Conservation (phyloP, 2,888 invertebrate species). For the Drosophila peninsularis region DNA sequence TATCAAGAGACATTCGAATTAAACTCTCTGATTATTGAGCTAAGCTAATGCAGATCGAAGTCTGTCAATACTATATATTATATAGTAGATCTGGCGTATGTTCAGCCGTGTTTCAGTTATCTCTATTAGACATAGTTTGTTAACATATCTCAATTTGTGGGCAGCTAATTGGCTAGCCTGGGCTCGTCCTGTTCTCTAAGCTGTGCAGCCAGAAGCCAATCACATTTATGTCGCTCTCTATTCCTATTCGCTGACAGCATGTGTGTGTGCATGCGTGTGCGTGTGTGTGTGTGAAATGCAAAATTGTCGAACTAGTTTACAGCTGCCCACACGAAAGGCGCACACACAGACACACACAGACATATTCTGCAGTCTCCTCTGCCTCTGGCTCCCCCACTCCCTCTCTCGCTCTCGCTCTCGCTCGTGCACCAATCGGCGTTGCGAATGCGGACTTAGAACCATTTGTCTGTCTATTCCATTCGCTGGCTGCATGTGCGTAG, state of each 20-base stretch:
- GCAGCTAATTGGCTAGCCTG: slow-evolving; percentile 12
- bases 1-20: background rate
- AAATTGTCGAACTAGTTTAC: slow-evolving; percentile 11
- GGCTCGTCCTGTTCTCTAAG: slow-evolving; percentile 5
- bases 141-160: background rate
- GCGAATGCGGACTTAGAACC: slow-evolving; percentile 68
- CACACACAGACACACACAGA: background rate
- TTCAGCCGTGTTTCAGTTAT: background rate
- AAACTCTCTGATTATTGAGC: background rate
- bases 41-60: background rate
- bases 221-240: slow-evolving; percentile 43
- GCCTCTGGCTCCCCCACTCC: background rate
- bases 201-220: slow-evolving; percentile 34
- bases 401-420: too few relatives aligned
- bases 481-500: slow-evolving; percentile 28
- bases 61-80: background rate
- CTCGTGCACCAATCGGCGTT: slow-evolving; percentile 67
- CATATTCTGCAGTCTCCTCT: background rate
- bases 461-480: slow-evolving; percentile 51
- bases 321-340: slow-evolving; percentile 16
- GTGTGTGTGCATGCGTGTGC: slow-evolving; percentile 6
- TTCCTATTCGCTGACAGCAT: slow-evolving; percentile 47
- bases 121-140: too few relatives aligned
- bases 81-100: background rate
- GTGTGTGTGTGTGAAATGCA: slow-evolving; percentile 6